phyloP scores from a whole-genome alignment of 2,888 invertebrate species.

The Metellina segmentata region DNA sequence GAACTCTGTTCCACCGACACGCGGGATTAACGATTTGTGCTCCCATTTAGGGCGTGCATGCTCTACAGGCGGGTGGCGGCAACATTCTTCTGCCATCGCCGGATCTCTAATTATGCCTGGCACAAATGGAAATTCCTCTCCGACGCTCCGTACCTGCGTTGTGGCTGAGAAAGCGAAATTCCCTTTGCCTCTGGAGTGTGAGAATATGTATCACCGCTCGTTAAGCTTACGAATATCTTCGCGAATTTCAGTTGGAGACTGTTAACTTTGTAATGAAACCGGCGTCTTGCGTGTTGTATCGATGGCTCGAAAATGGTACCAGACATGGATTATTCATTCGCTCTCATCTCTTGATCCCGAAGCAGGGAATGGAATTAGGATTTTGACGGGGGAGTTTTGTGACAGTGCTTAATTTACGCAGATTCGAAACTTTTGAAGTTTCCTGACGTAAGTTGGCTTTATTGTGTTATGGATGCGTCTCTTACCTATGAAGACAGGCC shows the following conservation, averaged over 20 bases:
- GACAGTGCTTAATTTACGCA: background rate
- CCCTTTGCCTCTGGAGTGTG: background rate
- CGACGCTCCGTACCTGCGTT: background rate
- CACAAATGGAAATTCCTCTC: slow-evolving; percentile 56
- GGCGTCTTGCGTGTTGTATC: background rate
- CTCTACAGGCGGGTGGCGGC: background rate
- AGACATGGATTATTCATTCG: no score
- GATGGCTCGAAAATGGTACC: no score
- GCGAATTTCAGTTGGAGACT: background rate
- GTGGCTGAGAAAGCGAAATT: slow-evolving; percentile 36
- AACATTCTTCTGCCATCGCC: slow-evolving; percentile 9
- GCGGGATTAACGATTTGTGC: slow-evolving; percentile 55
- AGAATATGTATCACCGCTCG: background rate
- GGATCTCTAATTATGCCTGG: slow-evolving; percentile 46
- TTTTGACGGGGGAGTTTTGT: background rate
- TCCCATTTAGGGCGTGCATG: slow-evolving; percentile 9
- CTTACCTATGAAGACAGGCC: no score
- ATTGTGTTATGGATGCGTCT: no score
- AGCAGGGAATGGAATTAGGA: background rate
- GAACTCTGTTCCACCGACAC: background rate
- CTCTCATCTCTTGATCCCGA: background rate
- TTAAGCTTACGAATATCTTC: slow-evolving; percentile 1
- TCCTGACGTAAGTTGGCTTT: no score
- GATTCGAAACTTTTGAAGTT: no score
- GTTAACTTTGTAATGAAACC: slow-evolving; percentile 3